Evolutionary conservation across 2,888 invertebrate species (phyloP).

Genomic region (Mactromeris polynyma): DNA sequence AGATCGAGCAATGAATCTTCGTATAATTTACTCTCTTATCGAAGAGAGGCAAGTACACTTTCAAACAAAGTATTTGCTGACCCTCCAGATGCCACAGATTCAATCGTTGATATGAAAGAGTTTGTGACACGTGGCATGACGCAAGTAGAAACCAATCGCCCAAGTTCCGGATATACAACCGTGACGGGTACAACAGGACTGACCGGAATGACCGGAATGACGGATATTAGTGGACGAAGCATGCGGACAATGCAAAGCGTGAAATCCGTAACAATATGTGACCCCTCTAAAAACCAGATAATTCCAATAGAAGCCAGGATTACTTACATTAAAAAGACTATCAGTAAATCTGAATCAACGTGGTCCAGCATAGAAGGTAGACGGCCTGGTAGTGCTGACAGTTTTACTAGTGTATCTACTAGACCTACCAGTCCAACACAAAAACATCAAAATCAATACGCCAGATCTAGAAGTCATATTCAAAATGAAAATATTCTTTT

Average conservation of each 20-base stretch:
- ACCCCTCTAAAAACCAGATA: constrained; percentile 59
- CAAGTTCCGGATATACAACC: constrained; percentile 47
- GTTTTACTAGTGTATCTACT: constrained; percentile 61
- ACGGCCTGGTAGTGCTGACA: constrained; percentile 50
- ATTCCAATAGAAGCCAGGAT: constrained; percentile 49
- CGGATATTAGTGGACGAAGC: constrained; percentile 52
- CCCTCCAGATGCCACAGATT: constrained; percentile 48
- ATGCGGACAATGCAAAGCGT: constrained; percentile 44
- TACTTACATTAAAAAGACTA: background rate
- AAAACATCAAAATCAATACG: background rate
- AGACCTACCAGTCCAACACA: constrained; percentile 45
- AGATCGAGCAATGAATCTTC: constrained; percentile 4
- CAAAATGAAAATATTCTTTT: constrained; percentile 8
- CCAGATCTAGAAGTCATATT: background rate
- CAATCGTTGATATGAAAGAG: constrained; percentile 50
- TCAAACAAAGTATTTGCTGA: constrained; percentile 53
- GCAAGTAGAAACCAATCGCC: constrained; percentile 47
- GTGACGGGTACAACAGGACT: constrained; percentile 43
- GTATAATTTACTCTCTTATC: constrained; percentile 19
- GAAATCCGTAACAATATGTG: constrained; percentile 62
- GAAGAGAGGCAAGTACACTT: constrained; percentile 21
- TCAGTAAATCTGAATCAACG: constrained; percentile 14
- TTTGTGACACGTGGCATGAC: constrained; percentile 55
- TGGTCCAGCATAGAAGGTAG: constrained; percentile 9
- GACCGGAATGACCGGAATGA: constrained; percentile 22